Base-by-base conservation (phyloP, 1,140 invertebrate genomes). In the Musca vetustissima region DNA sequence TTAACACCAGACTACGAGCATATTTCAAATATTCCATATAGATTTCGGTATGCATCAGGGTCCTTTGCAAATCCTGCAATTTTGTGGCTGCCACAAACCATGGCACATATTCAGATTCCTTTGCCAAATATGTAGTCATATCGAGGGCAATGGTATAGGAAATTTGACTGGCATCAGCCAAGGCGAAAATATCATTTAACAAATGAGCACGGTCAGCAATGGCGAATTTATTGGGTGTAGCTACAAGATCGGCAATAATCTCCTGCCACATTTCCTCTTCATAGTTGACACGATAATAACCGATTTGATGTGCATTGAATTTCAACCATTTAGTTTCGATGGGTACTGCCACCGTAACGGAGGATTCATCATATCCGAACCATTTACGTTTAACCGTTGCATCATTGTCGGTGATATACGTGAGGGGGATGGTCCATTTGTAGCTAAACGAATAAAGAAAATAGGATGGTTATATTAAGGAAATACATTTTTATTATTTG, bases 261-360 rank as follows among this genome's bases (percentile, higher is more conserved):
- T 77, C 81, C 4, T 85, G 70, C 94, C 94, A 96, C 69, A 89
- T 85, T 1, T 81, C 75, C 1, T 76, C 19, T 1, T 88, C 82
- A 74, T 97, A 97, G 78, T 95, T 95, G 0, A 97, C 92, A 43
- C 94, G 85, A 79, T 95, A 97, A 76, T 91, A 97, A 0, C 94
- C 95, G 21, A 90, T 84, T 84, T 96, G 92, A 66, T 91, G 86
- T 17, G 86, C 85, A 77, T 98, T 98, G 55, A 97, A 87, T 84
- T 97, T 97, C 1, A 96, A 83, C 90, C 92, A 96, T n/a, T 84
- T 83, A 1, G 85, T 70, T 43, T 71, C 47, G 21, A 15, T 11
- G 1, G 9, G 15, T 1, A 70, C 47, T 0, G 50, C 17, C 14
- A 79, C 68, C 7, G 8, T 36, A 7, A 68, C 65, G 0, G 15